phyloP scores from a whole-genome alignment of 2,797 vertebrate species.

The Bovichtus diacanthus region DNA sequence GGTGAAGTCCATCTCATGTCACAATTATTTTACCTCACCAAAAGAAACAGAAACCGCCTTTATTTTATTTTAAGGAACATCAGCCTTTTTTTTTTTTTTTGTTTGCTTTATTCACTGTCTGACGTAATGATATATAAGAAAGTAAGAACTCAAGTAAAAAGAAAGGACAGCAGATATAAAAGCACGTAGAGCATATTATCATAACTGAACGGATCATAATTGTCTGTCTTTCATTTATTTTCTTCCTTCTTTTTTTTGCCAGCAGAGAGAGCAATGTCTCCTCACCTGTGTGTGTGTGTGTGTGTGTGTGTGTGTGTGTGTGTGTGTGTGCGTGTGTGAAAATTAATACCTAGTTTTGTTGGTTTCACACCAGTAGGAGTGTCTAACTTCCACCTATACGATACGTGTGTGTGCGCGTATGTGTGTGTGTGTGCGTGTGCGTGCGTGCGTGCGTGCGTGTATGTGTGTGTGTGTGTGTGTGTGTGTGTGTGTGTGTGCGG shows the following conservation, averaged over 20 bases:
- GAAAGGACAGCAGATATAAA: background rate
- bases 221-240: background rate
- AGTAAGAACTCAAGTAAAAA: background rate
- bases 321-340: too few relatives aligned
- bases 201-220: too few relatives aligned
- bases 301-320: background rate
- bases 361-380: background rate
- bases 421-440: slow-evolving; percentile 10
- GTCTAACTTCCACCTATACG: background rate
- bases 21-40: background rate
- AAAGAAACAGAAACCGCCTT: background rate
- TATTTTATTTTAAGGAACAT: background rate
- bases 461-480: slow-evolving; percentile 8
- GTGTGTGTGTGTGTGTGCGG: background rate
- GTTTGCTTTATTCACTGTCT: too few relatives aligned
- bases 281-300: background rate
- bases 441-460: background rate
- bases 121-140: background rate
- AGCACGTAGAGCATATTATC: background rate
- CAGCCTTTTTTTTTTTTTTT: too few relatives aligned
- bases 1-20: background rate
- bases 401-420: slow-evolving; percentile 8
- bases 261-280: background rate
- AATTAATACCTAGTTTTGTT: background rate
- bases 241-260: too few relatives aligned